These are phyloP conservation scores for Agrenia bidenticulata DNA, from an alignment of 2,888 invertebrate species.

Conservation along the genomic window DNA sequence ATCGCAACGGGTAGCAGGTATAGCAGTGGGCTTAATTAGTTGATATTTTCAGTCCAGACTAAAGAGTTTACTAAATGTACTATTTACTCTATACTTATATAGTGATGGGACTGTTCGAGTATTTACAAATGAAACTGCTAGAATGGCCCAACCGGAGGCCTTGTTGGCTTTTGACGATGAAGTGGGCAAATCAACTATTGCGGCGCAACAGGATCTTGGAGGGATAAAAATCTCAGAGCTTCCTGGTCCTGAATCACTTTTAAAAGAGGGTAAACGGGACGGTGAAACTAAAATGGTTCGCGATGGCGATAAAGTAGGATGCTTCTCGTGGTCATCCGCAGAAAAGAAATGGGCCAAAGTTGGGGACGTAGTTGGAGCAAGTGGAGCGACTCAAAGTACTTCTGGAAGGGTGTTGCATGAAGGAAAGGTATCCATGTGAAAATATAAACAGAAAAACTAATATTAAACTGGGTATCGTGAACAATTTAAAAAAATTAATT, in stretches of 20 bases:
- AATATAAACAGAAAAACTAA: constrained; percentile 5
- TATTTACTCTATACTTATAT: constrained; percentile 9
- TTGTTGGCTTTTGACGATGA: constrained; percentile 71
- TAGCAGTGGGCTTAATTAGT: neutral
- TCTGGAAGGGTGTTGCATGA: constrained; percentile 77
- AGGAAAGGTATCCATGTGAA: constrained; percentile 66
- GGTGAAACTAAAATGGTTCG: constrained; percentile 84
- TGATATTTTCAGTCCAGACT: constrained; percentile 33
- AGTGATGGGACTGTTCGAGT: constrained; percentile 87
- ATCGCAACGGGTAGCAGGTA: constrained; percentile 76
- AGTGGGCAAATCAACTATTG: constrained; percentile 66
- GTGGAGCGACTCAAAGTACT: constrained; percentile 65
- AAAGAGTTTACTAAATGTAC: neutral
- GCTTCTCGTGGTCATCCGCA: constrained; percentile 73
- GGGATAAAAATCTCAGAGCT: constrained; percentile 84
- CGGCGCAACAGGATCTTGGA: constrained; percentile 72
- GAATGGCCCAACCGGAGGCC: constrained; percentile 68
- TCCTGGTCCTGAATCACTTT: constrained; percentile 75
- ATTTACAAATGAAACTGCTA: constrained; percentile 71
- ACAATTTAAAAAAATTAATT: no score
- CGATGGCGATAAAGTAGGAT: constrained; percentile 69
- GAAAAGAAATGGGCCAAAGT: constrained; percentile 76
- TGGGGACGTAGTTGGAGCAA: constrained; percentile 83
- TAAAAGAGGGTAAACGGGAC: constrained; percentile 73
- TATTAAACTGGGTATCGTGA: no score